phyloP scores from a whole-genome alignment of 2,797 vertebrate genomes.

The Platyrinchus mystaceus region DNA sequence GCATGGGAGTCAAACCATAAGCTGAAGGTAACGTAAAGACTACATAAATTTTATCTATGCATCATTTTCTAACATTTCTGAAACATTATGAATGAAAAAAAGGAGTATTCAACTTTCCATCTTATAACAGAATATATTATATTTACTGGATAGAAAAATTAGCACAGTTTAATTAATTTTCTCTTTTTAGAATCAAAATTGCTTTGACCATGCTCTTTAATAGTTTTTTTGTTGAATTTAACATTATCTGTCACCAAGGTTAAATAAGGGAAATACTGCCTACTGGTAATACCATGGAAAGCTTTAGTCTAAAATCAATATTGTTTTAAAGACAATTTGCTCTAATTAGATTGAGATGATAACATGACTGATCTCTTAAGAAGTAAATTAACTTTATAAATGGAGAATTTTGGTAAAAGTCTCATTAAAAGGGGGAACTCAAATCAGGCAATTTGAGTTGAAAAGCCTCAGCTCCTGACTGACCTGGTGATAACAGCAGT shows the following conservation, averaged over 20 bases:
- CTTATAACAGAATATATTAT: background rate
- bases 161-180: slow-evolving; percentile 11
- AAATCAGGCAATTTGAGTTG: background rate
- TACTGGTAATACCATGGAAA: slow-evolving; percentile 61
- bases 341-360: slow-evolving; percentile 69
- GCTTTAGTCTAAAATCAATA: slow-evolving; percentile 75
- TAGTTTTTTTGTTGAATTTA: background rate
- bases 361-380: slow-evolving; percentile 52
- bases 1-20: background rate
- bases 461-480: background rate
- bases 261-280: slow-evolving; percentile 45
- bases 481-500: background rate
- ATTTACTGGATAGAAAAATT: slow-evolving; percentile 29
- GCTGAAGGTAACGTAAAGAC: background rate
- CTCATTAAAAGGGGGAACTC: background rate
- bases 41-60: background rate
- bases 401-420: slow-evolving; percentile 40
- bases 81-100: background rate
- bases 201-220: background rate
- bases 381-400: slow-evolving; percentile 52
- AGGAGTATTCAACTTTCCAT: background rate
- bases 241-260: slow-evolving; percentile 42
- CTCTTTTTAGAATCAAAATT: background rate
- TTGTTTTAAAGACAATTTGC: slow-evolving; percentile 74
- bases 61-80: background rate